Evolutionary conservation across 2,797 vertebrate genomes (phyloP).

Genomic region (Galagoides demidoff): DNA sequence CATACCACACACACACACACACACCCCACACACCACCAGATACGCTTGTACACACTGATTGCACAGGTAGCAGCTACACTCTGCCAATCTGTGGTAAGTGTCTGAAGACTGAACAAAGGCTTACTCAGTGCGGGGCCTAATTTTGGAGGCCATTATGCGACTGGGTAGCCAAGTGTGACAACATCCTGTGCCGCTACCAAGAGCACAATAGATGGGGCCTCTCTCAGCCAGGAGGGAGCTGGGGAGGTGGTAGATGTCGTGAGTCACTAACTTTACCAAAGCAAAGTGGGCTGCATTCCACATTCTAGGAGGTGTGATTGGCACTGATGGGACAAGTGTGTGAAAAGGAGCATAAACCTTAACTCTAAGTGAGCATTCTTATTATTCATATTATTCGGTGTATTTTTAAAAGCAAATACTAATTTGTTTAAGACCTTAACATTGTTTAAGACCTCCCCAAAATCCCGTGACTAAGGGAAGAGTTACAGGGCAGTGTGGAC

Average conservation of each 20-base stretch:
- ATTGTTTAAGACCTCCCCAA: neutral
- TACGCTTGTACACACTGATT: neutral
- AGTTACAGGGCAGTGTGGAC: neutral
- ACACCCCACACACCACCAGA: neutral
- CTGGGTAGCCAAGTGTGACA: constrained; percentile 65
- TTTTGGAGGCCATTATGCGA: neutral
- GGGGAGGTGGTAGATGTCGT: neutral
- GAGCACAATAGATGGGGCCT: constrained; percentile 44
- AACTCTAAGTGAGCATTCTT: neutral
- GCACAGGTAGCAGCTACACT: neutral
- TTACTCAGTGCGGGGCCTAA: neutral
- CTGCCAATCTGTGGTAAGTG: neutral
- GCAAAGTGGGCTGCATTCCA: constrained; percentile 18
- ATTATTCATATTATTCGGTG: neutral
- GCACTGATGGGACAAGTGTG: neutral
- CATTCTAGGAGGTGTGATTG: neutral
- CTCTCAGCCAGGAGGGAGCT: neutral
- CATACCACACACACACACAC: neutral
- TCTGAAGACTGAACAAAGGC: neutral
- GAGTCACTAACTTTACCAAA: constrained; percentile 6
- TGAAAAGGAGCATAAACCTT: neutral
- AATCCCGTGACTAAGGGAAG: neutral
- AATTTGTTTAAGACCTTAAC: neutral
- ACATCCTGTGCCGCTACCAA: constrained; percentile 20
- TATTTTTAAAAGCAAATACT: neutral